These are phyloP conservation scores for Genyomyrus donnyi DNA, from an alignment of 2,113 vertebrate genomes.

Conservation along the genomic window DNA sequence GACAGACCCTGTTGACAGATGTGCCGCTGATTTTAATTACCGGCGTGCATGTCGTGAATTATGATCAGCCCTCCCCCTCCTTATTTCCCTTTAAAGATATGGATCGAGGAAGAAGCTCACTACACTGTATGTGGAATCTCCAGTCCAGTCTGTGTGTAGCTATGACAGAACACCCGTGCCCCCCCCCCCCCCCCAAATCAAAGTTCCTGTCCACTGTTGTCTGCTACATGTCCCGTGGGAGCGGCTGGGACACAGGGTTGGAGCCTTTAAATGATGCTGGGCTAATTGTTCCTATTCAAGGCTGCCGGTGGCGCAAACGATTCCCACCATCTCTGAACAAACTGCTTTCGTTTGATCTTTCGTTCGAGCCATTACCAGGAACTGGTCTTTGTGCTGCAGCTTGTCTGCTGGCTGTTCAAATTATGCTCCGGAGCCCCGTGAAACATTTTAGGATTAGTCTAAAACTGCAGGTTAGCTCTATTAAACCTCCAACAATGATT, in stretches of 20 bases:
- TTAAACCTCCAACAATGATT: not conserved
- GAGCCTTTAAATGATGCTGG: not conserved
- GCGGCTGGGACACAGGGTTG: not conserved
- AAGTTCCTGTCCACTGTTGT: constrained; percentile 29
- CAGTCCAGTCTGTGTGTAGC: not conserved
- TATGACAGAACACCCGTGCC: not conserved
- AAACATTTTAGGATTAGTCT: not conserved
- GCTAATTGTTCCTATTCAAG: not conserved
- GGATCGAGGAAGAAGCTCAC: constrained; percentile 23
- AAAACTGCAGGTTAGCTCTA: not conserved
- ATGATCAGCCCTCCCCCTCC: constrained; percentile 58
- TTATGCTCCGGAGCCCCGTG: not conserved
- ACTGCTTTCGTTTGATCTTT: not conserved
- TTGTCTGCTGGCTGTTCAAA: not conserved
- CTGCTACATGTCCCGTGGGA: constrained; percentile 24
- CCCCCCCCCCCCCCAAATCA: not conserved
- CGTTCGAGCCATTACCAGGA: not conserved
- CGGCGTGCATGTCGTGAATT: constrained; percentile 61
- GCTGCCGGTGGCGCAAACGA: not conserved
- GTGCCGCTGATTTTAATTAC: constrained; percentile 69
- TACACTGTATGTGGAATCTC: not conserved
- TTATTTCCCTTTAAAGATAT: constrained; percentile 32
- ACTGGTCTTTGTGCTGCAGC: not conserved
- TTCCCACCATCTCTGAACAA: not conserved
- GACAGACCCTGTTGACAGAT: constrained; percentile 58